Base-by-base conservation (phyloP, 1,140 invertebrate genomes). In the Lordiphosa mommai region DNA sequence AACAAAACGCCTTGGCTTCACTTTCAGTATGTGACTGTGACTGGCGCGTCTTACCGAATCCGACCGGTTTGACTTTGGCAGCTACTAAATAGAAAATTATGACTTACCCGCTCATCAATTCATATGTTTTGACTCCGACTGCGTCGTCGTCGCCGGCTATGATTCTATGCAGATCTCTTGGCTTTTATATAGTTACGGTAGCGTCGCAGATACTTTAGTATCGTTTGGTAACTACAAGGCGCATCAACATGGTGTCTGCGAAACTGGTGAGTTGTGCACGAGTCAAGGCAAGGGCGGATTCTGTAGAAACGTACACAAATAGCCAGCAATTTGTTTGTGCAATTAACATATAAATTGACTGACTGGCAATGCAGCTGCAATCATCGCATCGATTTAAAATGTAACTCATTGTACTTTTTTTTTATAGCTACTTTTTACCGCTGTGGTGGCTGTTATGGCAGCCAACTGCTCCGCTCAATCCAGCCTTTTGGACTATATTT, bases 191-290 rank as follows among this genome's bases (percentile, higher is more conserved):
- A 66, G 48, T 43, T 49, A 23, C 30, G 27, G 40, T 17, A 67
- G 53, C 56, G 47, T 34, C 33, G 40, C 47, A 37, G 44, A 56
- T 56, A 49, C 41, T 50, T 87, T 87, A 88, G 86, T 87, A 63
- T 79, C 69, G 64, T 32, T 88, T 63, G 53, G 57, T 58, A 84
- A 79, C 69, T 88, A 61, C 72, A 79, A 36, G 61, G 36, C 55
- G 72, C 76, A 73, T 71, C 72, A 87, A 56, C 67, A 88, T 88
- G 86, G 66, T 67, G 47, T 72, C 86, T 46, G 67, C 80, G 17
- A 87, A 88, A 67, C 69, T 88, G 86, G 86, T 88, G 47, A 82
- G 86, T 66, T 43, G n/a, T 12, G 47, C 32, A 46, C 13, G 12
- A 40, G 16, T 16, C 10, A 29, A 36, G 49, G 27, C 40, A 30